Conservation (phyloP, 2,888 invertebrate genomes). For the Eubasilissa splendida region DNA sequence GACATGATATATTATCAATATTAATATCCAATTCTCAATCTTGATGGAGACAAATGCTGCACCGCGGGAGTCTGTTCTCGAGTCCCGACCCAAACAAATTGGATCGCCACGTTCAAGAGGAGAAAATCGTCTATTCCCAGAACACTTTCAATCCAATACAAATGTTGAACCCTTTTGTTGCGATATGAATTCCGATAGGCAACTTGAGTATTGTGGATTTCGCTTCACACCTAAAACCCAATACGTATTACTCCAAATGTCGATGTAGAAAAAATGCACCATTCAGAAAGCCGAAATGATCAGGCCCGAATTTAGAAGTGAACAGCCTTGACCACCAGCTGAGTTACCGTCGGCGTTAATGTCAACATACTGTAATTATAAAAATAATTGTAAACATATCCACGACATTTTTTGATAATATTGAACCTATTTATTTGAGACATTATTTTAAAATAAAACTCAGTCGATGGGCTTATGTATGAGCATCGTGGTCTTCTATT, state of each 20-base stretch:
- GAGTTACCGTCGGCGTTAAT: too few relatives aligned
- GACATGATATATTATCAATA: conserved; percentile 53
- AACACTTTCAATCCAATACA: not conserved
- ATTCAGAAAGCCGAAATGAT: conserved; percentile 20
- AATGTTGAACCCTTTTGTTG: not conserved
- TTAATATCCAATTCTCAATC: conserved; percentile 56
- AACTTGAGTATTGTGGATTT: not conserved
- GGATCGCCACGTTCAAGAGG: not conserved
- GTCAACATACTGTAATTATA: too few relatives aligned
- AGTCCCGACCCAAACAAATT: not conserved
- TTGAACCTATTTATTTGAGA: too few relatives aligned
- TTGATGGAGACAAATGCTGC: conserved; percentile 56
- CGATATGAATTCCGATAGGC: conserved; percentile 1
- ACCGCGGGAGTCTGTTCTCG: conserved; percentile 45
- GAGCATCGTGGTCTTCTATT: too few relatives aligned
- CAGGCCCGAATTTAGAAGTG: not conserved
- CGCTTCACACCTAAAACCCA: conserved; percentile 34
- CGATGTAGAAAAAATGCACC: conserved; percentile 13
- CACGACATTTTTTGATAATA: too few relatives aligned
- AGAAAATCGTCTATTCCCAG: not conserved
- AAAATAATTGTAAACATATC: too few relatives aligned
- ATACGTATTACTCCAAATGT: conserved; percentile 34
- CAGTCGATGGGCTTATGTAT: too few relatives aligned
- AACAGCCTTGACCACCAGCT: too few relatives aligned
- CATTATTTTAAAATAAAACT: too few relatives aligned